Base-by-base conservation (phyloP, 2,797 vertebrate genomes). In the Capromys pilorides region DNA sequence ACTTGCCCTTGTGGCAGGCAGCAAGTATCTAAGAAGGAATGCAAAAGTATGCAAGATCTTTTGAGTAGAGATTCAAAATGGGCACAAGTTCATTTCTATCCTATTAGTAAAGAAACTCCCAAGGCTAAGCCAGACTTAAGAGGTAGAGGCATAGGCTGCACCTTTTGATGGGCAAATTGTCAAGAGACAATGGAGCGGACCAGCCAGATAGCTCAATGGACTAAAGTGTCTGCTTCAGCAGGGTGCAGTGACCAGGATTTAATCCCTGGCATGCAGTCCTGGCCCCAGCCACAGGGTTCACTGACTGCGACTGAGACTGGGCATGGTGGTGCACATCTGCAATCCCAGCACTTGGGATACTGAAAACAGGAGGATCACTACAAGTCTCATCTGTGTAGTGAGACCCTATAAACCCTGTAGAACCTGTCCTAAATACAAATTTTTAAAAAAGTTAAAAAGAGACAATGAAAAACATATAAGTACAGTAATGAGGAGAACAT, bases 1-100 rank as follows among this genome's bases (percentile, higher is more conserved):
- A n/a, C 57, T 90, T 61, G 24, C 78, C 36, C 12, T 94, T 41
- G 21, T 71, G 31, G 67, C 4, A 67, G 61, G 69, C 71, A 12
- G 24, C 33, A 95, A 82, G 21, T 24, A 71, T 86, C 36, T 41
- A 95, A 89, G 39, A 75, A 3, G 86, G 31, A 88, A 87, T 41
- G 31, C 45, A 67, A 39, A 91, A 41, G 4, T 61, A 36, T 75
- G 13, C 11, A 73, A 83, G 2, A 7, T 41, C 57, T 93, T 28
- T 59, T 91, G 69, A 19, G 36, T 8, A 8, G 54, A 66, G 19
- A 36, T 62, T 83, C 21, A 88, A 82, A 92, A 69, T 9, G 75
- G 51, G n/a, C 14, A 6, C 6, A 75, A 64, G 0, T 6, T 93
- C 39, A 39, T 67, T 96, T 86, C 24, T 90, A 33, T 51, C 90